Conservation (phyloP, 2,888 invertebrate species). For the Rhamphomyia laevipes region DNA sequence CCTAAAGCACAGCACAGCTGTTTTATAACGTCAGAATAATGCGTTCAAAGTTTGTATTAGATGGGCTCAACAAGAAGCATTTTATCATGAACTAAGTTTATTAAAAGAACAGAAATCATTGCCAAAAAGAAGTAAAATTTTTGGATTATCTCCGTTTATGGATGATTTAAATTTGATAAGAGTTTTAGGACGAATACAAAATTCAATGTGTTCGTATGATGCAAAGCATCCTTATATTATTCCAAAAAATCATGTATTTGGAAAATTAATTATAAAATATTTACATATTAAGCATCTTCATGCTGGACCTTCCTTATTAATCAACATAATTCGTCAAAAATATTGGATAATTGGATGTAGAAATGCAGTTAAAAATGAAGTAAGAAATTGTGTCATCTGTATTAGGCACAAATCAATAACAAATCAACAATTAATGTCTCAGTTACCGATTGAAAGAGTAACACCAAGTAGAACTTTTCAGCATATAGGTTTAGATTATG, state of each 20-base stretch:
- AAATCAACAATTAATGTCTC: neutral
- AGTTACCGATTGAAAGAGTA: neutral
- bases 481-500: constrained; percentile 10
- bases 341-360: neutral
- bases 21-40: neutral
- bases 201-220: neutral
- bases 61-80: neutral
- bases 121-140: neutral
- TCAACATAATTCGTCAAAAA: constrained; percentile 1
- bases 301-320: neutral
- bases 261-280: neutral
- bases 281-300: neutral
- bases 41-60: neutral
- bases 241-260: neutral
- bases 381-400: neutral
- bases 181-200: neutral
- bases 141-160: no score
- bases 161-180: neutral
- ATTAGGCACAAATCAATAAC: neutral
- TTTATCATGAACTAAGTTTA: neutral
- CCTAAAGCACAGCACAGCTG: no score
- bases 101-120: neutral
- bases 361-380: neutral
- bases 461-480: constrained; percentile 6
- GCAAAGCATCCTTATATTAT: neutral